Percentiles rank a stretch among this genome's conserved stretches.
Evolutionary conservation across 2,888 invertebrate genomes (phyloP).

Genomic region (Byasa hedistus): DNA sequence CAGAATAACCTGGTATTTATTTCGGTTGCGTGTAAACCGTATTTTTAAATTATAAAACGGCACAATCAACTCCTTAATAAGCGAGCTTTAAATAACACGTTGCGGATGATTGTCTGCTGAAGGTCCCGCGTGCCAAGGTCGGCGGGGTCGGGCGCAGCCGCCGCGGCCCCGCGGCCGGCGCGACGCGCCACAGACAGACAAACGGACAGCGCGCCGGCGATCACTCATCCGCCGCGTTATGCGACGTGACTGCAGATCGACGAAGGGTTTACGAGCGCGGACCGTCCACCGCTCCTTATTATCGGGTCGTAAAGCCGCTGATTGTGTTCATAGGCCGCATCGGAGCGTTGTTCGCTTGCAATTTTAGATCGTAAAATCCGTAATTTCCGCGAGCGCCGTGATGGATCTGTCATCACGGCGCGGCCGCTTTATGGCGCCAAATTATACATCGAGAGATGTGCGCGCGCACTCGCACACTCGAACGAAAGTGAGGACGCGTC

Average conservation of each 20-base stretch:
- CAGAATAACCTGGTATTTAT: no score
- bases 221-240: conserved; percentile 38
- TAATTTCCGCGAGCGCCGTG: conserved; percentile 40
- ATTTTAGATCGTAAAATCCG: conserved; percentile 47
- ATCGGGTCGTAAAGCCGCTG: conserved; percentile 36
- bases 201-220: conserved; percentile 37
- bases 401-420: conserved; percentile 50
- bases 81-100: not conserved
- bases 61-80: not conserved
- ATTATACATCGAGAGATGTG: conserved; percentile 44
- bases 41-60: no score
- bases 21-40: no score
- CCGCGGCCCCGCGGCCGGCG: conserved; percentile 14
- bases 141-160: not conserved
- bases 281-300: conserved; percentile 52
- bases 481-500: no score
- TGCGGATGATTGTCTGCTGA: not conserved
- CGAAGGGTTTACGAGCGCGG: conserved; percentile 53
- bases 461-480: conserved; percentile 23
- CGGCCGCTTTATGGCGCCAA: conserved; percentile 51
- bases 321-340: conserved; percentile 16
- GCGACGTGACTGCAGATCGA: conserved; percentile 44
- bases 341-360: conserved; percentile 33
- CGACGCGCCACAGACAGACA: conserved; percentile 31
- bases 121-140: conserved; percentile 9